Base-by-base conservation (phyloP, 2,888 invertebrate species). In the Trachelus troglodyta region DNA sequence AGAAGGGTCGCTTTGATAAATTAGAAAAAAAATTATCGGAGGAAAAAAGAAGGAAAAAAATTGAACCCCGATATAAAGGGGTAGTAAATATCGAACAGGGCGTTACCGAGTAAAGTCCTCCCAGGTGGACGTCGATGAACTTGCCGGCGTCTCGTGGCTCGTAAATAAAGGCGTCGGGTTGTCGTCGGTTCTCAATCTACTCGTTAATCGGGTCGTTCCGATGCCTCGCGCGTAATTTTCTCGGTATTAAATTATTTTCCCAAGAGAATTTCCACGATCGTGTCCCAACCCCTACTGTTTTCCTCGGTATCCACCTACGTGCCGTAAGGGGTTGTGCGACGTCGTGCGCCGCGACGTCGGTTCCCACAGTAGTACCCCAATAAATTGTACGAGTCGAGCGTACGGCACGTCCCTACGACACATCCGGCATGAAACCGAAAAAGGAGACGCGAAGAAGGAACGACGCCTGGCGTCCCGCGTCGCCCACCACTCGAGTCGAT, bases 341-440 rank as follows among this genome's bases (percentile, higher is more conserved):
- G 56, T 56, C 56, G 56, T 56, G 23, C 56, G 23, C 56, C 56
- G 23, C 56, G 56, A 56, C 56, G 56, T 9, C 9, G 56, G 56
- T 56, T 56, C 6, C 23, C 56, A 56, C 56, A 56, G 23, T 9
- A 15, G 56, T 23, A 23, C 23, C 56, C 23, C 84, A 83, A 86
- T 86, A 85, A 87, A 86, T 87, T 81, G 78, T 76, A 74, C 76
- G 79, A 81, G 75, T 77, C 81, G 80, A 79, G 78, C 78, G 80
- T 79, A 76, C 73, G 69, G 81, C 85, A 84, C 85, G 85, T 84
- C 81, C 56, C 56, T 77, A 83, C 84, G 82, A 87, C 85, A 82
- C 84, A 83, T 85, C 80, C 82, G 82, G 79, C 81, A 82, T 84
- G 83, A 83, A 85, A 83, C 81, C 80, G 79, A 79, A 77, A 82